phyloP scores from a whole-genome alignment of 64 coral and sea anemone genomes.

The Anthopleura sola region DNA sequence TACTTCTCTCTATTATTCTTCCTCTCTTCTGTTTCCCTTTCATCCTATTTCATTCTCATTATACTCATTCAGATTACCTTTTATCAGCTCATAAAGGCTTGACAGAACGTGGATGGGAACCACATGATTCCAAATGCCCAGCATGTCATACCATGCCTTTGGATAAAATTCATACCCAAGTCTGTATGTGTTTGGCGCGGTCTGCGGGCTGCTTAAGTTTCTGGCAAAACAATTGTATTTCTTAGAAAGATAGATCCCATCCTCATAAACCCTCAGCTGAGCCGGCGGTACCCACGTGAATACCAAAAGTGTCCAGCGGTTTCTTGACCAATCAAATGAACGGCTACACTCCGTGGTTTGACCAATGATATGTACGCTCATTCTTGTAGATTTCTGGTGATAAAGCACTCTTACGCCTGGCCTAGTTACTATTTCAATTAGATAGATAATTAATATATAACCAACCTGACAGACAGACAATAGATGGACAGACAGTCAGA shows the following conservation, averaged over 20 bases:
- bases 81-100: background rate
- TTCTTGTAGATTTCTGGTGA: background rate
- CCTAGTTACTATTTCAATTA: background rate
- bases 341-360: background rate
- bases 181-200: background rate
- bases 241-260: background rate
- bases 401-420: slow-evolving; percentile 1
- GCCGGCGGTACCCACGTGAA: background rate
- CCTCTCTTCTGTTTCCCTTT: background rate
- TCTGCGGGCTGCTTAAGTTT: background rate
- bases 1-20: background rate
- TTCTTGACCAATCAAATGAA: background rate
- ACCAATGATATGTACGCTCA: background rate
- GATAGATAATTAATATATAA: background rate
- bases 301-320: background rate
- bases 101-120: background rate
- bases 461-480: no score
- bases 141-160: background rate
- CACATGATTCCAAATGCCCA: background rate
- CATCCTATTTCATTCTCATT: background rate
- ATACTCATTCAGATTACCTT: background rate
- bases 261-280: background rate
- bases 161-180: background rate
- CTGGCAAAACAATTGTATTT: background rate
- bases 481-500: background rate